A percentile compares a stretch with the other conserved stretches of the same genome.
These are phyloP conservation scores for Octodonta nipae DNA, from an alignment of 2,888 invertebrate species.

Conservation along the genomic window DNA sequence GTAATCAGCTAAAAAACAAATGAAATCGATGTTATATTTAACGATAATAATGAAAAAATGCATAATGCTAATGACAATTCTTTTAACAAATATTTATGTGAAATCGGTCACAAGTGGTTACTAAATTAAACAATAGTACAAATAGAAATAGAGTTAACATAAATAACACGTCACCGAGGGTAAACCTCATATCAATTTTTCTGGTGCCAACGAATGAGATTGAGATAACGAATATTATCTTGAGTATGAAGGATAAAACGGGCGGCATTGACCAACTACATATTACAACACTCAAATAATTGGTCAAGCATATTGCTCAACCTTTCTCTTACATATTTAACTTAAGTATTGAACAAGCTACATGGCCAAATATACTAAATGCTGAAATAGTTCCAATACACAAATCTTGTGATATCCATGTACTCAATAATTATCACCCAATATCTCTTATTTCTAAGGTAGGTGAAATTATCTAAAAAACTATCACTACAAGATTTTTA, in stretches of 20 bases:
- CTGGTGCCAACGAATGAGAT: background rate
- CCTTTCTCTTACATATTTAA: background rate
- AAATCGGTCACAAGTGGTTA: background rate
- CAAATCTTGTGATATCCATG: background rate
- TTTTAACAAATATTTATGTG: too few relatives aligned
- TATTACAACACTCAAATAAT: background rate
- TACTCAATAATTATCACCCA: too few relatives aligned
- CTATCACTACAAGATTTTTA: background rate
- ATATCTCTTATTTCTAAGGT: background rate
- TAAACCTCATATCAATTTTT: background rate
- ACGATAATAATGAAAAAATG: too few relatives aligned
- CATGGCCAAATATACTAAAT: constrained; percentile 1
- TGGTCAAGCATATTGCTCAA: background rate
- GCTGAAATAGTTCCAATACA: constrained; percentile 1
- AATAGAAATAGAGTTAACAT: too few relatives aligned
- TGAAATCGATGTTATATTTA: constrained; percentile 1
- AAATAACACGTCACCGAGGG: too few relatives aligned
- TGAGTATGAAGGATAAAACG: background rate
- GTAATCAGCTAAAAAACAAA: too few relatives aligned
- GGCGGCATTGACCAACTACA: background rate
- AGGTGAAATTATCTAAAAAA: background rate
- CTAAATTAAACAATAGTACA: background rate
- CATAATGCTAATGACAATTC: too few relatives aligned
- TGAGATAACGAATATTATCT: background rate
- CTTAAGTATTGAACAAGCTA: background rate